Conservation (phyloP, 2,113 vertebrate species). For the Indri indri region DNA sequence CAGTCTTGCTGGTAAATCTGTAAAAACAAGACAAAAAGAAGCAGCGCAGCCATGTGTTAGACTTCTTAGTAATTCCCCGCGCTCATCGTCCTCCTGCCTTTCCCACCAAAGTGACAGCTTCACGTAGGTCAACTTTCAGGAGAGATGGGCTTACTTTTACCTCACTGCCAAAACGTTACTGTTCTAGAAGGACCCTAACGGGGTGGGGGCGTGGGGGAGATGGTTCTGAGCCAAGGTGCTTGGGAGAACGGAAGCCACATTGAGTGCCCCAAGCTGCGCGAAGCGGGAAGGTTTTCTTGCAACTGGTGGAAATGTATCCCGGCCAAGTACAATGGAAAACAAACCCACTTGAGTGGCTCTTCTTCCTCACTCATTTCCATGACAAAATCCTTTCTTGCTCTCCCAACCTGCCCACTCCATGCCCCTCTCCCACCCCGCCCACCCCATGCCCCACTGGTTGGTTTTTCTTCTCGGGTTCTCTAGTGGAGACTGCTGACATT, state of each 20-base stretch:
- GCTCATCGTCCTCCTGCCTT: neutral
- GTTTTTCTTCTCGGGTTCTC: neutral
- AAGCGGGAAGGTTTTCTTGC: neutral
- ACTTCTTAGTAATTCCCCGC: neutral
- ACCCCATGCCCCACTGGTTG: accelerated
- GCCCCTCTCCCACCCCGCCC: too few species aligned
- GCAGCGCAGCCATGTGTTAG: neutral
- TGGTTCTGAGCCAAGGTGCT: neutral
- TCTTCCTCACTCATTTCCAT: neutral
- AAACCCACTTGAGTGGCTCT: neutral
- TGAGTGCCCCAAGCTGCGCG: neutral
- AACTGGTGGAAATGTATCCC: neutral
- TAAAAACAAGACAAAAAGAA: slow-evolving; percentile 49
- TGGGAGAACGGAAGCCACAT: neutral
- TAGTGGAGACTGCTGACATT: neutral
- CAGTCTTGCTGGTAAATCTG: slow-evolving; percentile 79
- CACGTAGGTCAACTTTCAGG: neutral
- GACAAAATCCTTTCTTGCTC: neutral
- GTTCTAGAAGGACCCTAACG: neutral
- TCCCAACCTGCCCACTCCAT: too few species aligned
- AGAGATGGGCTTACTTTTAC: neutral
- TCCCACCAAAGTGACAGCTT: neutral
- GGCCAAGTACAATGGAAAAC: neutral
- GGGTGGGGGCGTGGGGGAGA: neutral
- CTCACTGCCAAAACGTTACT: neutral